Evolutionary conservation across 2,888 invertebrate species (phyloP).

Genomic region (Phorcus lineatus): DNA sequence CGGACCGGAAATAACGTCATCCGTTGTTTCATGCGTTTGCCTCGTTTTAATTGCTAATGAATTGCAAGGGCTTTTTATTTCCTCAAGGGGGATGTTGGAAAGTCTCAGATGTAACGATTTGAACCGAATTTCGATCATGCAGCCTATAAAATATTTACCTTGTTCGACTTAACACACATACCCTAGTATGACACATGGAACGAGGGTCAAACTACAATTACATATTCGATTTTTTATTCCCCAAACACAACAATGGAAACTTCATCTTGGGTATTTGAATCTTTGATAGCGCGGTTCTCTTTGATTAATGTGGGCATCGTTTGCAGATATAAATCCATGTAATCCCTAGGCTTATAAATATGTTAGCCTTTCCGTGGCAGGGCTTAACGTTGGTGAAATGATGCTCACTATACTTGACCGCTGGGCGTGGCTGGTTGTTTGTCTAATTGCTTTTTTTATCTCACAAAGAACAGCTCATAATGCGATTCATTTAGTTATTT

Average conservation of each 20-base stretch:
- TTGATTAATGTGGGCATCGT: background rate
- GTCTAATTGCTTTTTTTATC: too few relatives aligned
- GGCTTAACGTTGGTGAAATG: too few relatives aligned
- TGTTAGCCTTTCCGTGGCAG: background rate
- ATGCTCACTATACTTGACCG: too few relatives aligned
- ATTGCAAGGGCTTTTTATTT: background rate
- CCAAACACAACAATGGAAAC: background rate
- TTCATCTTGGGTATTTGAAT: background rate
- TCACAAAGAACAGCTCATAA: too few relatives aligned
- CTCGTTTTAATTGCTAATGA: background rate
- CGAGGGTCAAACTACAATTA: background rate
- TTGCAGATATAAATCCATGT: background rate
- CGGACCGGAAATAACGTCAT: too few relatives aligned
- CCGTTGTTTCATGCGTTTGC: background rate
- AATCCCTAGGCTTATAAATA: slow-evolving; percentile 5
- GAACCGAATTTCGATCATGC: slow-evolving; percentile 14
- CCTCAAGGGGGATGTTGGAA: background rate
- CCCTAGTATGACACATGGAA: slow-evolving; percentile 1
- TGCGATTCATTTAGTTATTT: too few relatives aligned
- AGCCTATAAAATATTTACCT: background rate
- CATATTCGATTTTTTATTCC: slow-evolving; percentile 11
- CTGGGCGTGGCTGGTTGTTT: too few relatives aligned
- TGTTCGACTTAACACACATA: background rate
- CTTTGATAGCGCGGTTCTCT: background rate
- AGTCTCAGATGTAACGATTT: background rate